Evolutionary conservation across 1,140 invertebrate genomes (phyloP).

Genomic region (Magallana gigas): DNA sequence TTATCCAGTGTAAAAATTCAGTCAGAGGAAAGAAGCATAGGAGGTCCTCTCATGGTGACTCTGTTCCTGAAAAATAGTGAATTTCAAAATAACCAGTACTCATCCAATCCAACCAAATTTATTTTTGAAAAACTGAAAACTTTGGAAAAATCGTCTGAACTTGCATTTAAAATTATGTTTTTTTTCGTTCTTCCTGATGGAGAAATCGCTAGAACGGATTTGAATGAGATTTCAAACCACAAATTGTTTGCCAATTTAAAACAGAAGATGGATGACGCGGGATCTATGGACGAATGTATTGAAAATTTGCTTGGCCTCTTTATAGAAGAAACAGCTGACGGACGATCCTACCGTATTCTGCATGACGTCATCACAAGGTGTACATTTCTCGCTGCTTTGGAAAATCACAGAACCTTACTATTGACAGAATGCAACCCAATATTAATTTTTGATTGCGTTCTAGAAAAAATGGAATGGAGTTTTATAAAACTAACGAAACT

Average conservation of each 20-base stretch:
- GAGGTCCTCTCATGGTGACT: background rate
- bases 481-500: background rate
- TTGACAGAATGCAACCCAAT: background rate
- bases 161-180: background rate
- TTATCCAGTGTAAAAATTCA: background rate
- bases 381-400: background rate
- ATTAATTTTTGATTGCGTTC: background rate
- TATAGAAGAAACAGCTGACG: background rate
- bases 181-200: background rate
- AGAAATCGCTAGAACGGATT: background rate
- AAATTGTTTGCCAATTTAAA: background rate
- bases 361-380: background rate
- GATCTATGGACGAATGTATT: background rate
- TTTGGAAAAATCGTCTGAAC: background rate
- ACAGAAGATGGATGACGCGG: background rate
- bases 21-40: background rate
- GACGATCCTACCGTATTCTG: background rate
- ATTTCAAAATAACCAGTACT: background rate
- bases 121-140: background rate
- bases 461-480: background rate
- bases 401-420: background rate
- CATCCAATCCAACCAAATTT: background rate
- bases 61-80: background rate
- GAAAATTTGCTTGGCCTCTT: background rate
- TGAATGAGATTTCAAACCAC: background rate